Evolutionary conservation across 2,888 invertebrate species (phyloP).

Genomic region (Pseudococcus jackbeardsleyi): DNA sequence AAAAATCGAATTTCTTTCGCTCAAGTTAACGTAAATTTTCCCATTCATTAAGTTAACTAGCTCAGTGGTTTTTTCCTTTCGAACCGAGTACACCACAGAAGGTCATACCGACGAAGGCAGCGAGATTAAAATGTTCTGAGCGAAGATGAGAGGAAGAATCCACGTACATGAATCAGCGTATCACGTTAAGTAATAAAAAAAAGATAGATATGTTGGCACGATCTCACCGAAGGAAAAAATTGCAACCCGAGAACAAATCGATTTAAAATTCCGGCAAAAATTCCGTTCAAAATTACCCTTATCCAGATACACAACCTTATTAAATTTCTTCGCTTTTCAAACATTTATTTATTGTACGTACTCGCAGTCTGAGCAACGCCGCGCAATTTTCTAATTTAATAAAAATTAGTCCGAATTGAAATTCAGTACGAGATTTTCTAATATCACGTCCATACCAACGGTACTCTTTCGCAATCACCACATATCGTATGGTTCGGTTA

Average conservation of each 20-base stretch:
- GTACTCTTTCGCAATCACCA: not conserved
- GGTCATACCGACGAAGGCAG: too few relatives aligned
- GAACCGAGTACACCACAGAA: too few relatives aligned
- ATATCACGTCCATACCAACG: not conserved
- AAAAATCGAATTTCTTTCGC: not conserved
- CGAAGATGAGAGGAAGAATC: too few relatives aligned
- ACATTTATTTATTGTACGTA: not conserved
- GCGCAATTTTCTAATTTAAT: not conserved
- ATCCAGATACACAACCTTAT: not conserved
- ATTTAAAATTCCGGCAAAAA: too few relatives aligned
- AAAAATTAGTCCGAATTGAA: conserved; percentile 3
- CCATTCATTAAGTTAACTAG: not conserved
- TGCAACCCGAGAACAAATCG: too few relatives aligned
- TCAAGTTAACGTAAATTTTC: not conserved
- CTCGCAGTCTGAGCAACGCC: not conserved
- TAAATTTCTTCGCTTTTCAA: not conserved
- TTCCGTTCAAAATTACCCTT: too few relatives aligned
- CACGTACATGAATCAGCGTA: too few relatives aligned
- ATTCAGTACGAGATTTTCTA: conserved; percentile 3
- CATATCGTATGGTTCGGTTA: not conserved
- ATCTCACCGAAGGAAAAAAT: too few relatives aligned
- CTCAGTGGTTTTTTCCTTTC: not conserved
- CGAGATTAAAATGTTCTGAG: too few relatives aligned
- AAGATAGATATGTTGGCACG: too few relatives aligned
- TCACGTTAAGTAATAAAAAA: too few relatives aligned